Evolutionary conservation across 2,888 invertebrate genomes (phyloP), one percentile per base, ranked within the genome.

Genomic region (Pteria penguin): DNA sequence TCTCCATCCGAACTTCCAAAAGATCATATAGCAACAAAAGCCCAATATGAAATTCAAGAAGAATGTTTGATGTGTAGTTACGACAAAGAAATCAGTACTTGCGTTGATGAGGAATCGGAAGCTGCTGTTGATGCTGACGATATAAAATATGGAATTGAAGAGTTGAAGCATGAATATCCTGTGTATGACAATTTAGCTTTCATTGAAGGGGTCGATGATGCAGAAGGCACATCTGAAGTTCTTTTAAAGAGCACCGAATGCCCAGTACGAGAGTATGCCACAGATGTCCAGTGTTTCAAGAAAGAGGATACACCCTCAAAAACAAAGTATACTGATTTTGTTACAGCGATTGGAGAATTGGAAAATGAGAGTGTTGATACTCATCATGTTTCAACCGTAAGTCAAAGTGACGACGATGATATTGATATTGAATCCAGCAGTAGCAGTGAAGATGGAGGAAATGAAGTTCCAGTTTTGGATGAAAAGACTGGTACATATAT

Each of bases 391-490:
- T n/a, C n/a, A n/a, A n/a, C n/a, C n/a, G n/a, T n/a, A n/a, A n/a
- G n/a, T n/a, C n/a, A n/a, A n/a, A n/a, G n/a, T n/a, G 14, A 26
- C 32, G 63, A 71, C 18, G 68, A 74, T 5, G 32, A 52, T 27
- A 52, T 24, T 14, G 61, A 61, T 14, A 26, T 5, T 18, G 29
- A 33, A 5, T 27, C 27, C 2, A 65, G 32, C 18, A 33, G 24
- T 14, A 26, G 26, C 18, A 84, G 85, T 61, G 83, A 83, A 70
- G 82, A 84, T 76, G 63, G 65, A 61, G 82, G 84, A 55, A 84
- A 84, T 79, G 87, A 88, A 73, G 76, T 78, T 14, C 85, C 86
- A 76, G 86, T 90, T 4, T 90, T 88, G 79, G 91, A 90, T 82
- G 88, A 87, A 76, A 76, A 81, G n/a, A 86, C 87, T 62, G 91